These are phyloP conservation scores for Phoenicopterus ruber DNA, from an alignment of 2,113 vertebrate genomes.

Conservation along the genomic window DNA sequence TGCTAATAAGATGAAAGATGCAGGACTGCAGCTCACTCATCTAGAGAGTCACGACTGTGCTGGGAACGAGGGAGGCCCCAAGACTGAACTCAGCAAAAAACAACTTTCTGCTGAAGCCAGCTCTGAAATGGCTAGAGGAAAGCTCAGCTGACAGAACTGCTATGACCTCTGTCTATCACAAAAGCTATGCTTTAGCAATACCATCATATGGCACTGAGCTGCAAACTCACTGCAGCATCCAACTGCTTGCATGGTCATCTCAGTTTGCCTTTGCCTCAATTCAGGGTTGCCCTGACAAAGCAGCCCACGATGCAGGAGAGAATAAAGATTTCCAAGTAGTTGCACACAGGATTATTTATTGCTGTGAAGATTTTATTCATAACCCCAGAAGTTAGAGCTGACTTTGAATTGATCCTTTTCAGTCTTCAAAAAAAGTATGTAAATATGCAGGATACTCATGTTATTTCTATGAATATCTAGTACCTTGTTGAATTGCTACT, in stretches of 20 bases:
- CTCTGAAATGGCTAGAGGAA: neutral
- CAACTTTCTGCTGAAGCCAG: neutral
- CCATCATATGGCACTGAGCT: neutral
- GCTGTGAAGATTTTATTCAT: neutral
- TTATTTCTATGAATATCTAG: neutral
- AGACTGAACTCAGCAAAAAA: neutral
- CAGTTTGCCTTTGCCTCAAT: neutral
- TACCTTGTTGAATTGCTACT: neutral
- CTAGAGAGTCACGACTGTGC: neutral
- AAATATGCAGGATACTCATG: neutral
- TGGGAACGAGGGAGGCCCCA: neutral
- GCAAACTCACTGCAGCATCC: neutral
- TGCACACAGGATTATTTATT: neutral
- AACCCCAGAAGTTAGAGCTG: neutral
- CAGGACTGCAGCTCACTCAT: neutral
- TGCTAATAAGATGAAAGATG: neutral
- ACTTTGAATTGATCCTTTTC: neutral
- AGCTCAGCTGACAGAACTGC: neutral
- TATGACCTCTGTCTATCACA: neutral
- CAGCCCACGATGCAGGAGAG: neutral
- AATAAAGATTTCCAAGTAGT: neutral
- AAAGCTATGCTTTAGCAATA: neutral
- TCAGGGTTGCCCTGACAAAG: neutral
- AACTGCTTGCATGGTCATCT: fast-evolving
- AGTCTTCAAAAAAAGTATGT: neutral